Evolutionary conservation across 2,113 vertebrate genomes (phyloP).

Genomic region (Smithornis capensis): DNA sequence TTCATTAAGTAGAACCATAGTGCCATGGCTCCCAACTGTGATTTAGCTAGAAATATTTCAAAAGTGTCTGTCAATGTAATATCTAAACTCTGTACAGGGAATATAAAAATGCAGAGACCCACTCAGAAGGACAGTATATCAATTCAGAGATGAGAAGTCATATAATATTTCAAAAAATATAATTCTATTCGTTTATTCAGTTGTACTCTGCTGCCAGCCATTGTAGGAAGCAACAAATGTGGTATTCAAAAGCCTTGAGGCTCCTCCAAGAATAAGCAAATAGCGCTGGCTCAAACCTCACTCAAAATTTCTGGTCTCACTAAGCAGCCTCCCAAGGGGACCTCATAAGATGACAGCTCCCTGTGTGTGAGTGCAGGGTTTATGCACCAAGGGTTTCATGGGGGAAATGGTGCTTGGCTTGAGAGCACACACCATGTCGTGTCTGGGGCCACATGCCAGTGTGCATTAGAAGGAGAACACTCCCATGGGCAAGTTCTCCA

Average conservation of each 20-base stretch:
- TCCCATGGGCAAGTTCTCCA: not conserved
- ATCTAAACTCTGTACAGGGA: not conserved
- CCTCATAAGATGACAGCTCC: not conserved
- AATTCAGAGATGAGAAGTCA: constrained; percentile 45
- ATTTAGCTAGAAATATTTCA: constrained; percentile 36
- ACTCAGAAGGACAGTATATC: constrained; percentile 15
- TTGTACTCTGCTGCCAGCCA: not conserved
- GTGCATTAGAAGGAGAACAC: not conserved
- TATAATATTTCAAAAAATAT: constrained; percentile 50
- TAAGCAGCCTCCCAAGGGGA: not conserved
- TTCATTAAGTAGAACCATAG: not conserved
- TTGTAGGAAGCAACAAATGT: constrained; percentile 4
- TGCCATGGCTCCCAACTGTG: not conserved
- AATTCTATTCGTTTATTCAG: constrained; percentile 23
- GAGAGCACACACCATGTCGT: not conserved
- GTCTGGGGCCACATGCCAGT: not conserved
- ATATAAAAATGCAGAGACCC: constrained; percentile 8
- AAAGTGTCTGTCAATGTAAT: constrained; percentile 3
- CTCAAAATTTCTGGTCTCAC: not conserved
- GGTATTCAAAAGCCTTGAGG: not conserved
- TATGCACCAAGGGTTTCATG: accelerated
- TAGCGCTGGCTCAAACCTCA: not conserved
- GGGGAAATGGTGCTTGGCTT: not conserved
- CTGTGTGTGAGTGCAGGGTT: not conserved
- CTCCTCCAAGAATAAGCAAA: not conserved